These are phyloP conservation scores for Lates calcarifer DNA, from an alignment of 2,113 vertebrate genomes.

Conservation along the genomic window DNA sequence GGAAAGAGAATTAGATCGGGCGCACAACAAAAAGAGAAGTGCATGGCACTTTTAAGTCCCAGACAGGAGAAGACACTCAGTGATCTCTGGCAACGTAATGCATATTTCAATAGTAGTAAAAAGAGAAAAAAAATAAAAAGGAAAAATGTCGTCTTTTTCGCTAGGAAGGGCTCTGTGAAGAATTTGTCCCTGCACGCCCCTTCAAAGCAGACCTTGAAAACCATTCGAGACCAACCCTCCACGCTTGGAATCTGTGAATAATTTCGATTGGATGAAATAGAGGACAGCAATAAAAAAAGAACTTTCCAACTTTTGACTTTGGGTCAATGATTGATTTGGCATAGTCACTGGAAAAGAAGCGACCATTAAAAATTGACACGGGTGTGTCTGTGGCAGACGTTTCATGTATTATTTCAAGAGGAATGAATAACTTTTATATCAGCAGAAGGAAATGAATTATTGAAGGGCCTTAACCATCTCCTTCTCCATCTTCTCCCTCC, in stretches of 20 bases:
- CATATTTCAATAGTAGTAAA: slow-evolving; percentile 60
- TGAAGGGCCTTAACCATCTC: slow-evolving; percentile 46
- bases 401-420: slow-evolving; percentile 74
- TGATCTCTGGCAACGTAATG: slow-evolving; percentile 52
- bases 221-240: not conserved
- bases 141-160: slow-evolving; percentile 5
- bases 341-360: slow-evolving; percentile 22
- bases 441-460: slow-evolving; percentile 64
- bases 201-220: slow-evolving; percentile 54
- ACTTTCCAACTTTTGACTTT: slow-evolving; percentile 44
- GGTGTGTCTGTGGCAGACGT: slow-evolving; percentile 58
- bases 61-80: slow-evolving; percentile 63
- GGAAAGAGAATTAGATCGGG: slow-evolving; percentile 19
- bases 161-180: slow-evolving; percentile 25
- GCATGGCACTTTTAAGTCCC: slow-evolving; percentile 29
- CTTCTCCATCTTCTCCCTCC: slow-evolving; percentile 8
- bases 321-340: slow-evolving; percentile 60
- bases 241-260: slow-evolving; percentile 31
- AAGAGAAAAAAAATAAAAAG: slow-evolving; percentile 6
- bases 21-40: slow-evolving; percentile 11
- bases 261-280: slow-evolving; percentile 43
- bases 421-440: slow-evolving; percentile 60
- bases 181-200: slow-evolving; percentile 27
- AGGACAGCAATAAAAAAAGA: slow-evolving; percentile 26
- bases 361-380: slow-evolving; percentile 67